Base-by-base conservation (phyloP, 2,888 invertebrate genomes). In the Agrilus biguttatus region DNA sequence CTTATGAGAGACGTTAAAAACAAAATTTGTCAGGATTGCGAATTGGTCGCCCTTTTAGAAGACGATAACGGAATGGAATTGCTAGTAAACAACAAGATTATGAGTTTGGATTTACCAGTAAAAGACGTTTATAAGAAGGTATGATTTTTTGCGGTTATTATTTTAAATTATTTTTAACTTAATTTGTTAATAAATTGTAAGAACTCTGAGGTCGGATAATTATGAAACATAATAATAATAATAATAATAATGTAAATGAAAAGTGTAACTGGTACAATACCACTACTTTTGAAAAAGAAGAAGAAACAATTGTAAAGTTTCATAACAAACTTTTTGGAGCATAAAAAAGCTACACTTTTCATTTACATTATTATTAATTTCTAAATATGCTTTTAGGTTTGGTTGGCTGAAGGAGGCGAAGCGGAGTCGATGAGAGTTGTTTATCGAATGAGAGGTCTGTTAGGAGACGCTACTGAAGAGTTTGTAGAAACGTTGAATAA, bases 51-150 rank as follows among this genome's bases (percentile, higher is more conserved):
- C 0, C 68, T 98, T 21, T 68, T 97, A 1, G 97, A 98, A 61
- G 97, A 98, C 64, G 98, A 97, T 66, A 96, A 92, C 59, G 96
- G 96, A 42, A 97, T 97, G 95, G 96, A 96, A 63, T 71, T 97
- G 51, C 74, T 98, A 28, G 96, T 98, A 7, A 90, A 91, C 64
- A 96, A 96, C 65, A 96, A 96, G 71, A 98, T 98, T 51, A 96
- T 98, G 66, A 92, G 92, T 47, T 73, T 98, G 12, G 95, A 97
- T 67, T 71, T 98, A 53, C 89, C 92, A 0, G 97, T 97, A 12
- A 91, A 91, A 63, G 95, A 95, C 58, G 87, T 87, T 1, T 83
- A 79, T 53, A 82, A 82, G 54, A 81, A 81, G 69, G 77, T 79
- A 42, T 40, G 5, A 17, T 17, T 17, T 17, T 17, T 17, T 17